Evolutionary conservation across 2,113 vertebrate species (phyloP).

Genomic region (Cynocephalus volans): DNA sequence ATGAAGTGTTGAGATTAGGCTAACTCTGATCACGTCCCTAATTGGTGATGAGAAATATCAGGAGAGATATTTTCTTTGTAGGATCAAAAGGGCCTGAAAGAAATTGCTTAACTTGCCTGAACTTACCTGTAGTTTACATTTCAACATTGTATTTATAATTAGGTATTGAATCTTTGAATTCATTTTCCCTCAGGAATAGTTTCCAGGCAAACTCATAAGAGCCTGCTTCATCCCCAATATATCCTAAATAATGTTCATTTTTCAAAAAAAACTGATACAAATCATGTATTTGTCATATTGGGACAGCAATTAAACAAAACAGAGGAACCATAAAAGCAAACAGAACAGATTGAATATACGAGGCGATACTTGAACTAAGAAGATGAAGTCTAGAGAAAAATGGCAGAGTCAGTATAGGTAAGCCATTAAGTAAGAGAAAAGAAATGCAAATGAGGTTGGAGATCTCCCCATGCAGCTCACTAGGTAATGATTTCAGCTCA

Average conservation of each 20-base stretch:
- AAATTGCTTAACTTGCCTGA: constrained; percentile 17
- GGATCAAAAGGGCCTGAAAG: background rate
- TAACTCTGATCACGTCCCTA: background rate
- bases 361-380: background rate
- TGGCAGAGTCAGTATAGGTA: background rate
- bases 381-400: background rate
- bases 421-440: background rate
- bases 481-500: background rate
- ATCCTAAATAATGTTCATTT: background rate
- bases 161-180: background rate
- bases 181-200: background rate
- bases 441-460: background rate
- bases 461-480: background rate
- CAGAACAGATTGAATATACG: background rate
- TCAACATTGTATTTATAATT: constrained; percentile 40
- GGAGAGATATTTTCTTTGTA: constrained; percentile 26
- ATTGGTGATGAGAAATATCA: background rate
- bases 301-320: background rate
- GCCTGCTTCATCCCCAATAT: background rate
- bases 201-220: background rate
- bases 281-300: background rate
- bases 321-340: constrained; percentile 38
- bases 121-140: constrained; percentile 6
- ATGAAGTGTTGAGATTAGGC: background rate
- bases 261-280: background rate